Evolutionary conservation across 2,113 vertebrate species (phyloP), one percentile per base, ranked within the genome.

Genomic region (Oryzias melastigma): DNA sequence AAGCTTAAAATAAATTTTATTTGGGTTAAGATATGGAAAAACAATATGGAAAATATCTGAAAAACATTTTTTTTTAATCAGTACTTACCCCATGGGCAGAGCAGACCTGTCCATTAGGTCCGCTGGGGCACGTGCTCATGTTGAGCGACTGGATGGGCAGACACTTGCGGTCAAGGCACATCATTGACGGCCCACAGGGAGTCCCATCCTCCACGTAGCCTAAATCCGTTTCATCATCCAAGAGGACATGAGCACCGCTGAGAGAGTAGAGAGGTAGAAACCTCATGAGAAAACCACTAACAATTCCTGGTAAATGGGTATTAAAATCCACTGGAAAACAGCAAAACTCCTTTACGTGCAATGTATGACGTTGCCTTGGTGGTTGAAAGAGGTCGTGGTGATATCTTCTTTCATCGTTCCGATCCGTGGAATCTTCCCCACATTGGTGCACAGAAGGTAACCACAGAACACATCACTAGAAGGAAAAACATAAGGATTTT

Each of bases 101-200:
- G 86, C 97, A 99, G 81, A 97, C 93, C 91, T 93, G 95, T 80
- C 93, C 93, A 52, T 93, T 94, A 77, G 93, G 94, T 82, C 95
- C 95, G 7, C 86, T 90, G 47, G 95, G 94, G 85, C 97, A 99
- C 84, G 91, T 95, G 89, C 95, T 98, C 89, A 98, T 94, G 83
- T 99, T 99, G 77, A 98, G 90, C 67, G 93, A 95, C 85, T 95
- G 94, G 91, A 99, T 97, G 81, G 95, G 94, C 71, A 98, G 94
- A 93, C 97, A 99, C 89, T 95, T 98, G 81, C 81, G 94, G 89
- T 99, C 96, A 93, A 98, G 93, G 91, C 97, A 99, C 96, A 98
- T 98, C 96, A 98, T 98, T 13, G 95, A 95, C 57, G 97, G 97
- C 84, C 97, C 97, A 88, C 97, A 99, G 5, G 95, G 97, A 45